A percentile compares a stretch with the other conserved stretches of the same genome.
Conservation (phyloP, 2,113 vertebrate species). For the Sinosuthora webbiana region DNA sequence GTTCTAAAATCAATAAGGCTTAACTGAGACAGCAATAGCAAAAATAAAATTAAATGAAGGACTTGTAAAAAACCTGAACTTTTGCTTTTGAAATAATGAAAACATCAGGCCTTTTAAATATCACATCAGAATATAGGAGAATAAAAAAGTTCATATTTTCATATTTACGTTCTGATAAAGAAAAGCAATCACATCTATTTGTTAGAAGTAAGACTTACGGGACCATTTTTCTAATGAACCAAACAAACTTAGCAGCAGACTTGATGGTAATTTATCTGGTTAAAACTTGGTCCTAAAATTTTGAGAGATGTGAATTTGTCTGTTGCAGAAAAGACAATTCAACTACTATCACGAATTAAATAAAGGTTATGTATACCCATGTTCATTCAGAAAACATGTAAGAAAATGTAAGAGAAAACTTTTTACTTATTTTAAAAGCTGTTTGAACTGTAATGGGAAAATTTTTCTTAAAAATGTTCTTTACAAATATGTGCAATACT, state of each 20-base stretch:
- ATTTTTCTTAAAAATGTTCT: neutral
- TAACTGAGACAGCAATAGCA: constrained; percentile 41
- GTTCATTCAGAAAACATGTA: neutral
- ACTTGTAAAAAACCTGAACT: neutral
- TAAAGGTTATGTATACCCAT: neutral
- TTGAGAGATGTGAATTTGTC: neutral
- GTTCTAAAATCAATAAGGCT: neutral
- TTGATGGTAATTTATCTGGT: neutral
- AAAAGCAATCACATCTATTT: neutral
- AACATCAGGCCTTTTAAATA: neutral
- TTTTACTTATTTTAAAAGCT: neutral
- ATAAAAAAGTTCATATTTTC: neutral
- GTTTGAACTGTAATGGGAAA: neutral
- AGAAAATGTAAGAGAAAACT: neutral
- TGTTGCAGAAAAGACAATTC: neutral
- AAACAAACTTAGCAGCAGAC: neutral
- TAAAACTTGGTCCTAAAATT: neutral
- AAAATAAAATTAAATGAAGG: neutral
- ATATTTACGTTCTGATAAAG: neutral
- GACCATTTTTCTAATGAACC: neutral
- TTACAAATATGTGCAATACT: constrained; percentile 28
- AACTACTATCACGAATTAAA: neutral
- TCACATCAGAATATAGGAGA: neutral
- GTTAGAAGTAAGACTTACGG: neutral
- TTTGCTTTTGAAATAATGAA: neutral